phyloP scores from a whole-genome alignment of 2,888 invertebrate genomes.

The Allolobophora icterica region DNA sequence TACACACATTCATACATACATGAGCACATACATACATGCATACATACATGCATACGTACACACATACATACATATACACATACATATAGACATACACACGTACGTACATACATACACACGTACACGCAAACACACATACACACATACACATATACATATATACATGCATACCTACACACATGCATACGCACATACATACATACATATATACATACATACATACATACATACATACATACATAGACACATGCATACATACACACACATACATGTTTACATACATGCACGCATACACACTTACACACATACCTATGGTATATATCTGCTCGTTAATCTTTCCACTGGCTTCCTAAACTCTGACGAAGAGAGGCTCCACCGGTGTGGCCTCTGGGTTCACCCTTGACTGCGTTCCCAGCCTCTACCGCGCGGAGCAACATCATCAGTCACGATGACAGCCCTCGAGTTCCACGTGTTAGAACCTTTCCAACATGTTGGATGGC shows the following conservation, averaged over 20 bases:
- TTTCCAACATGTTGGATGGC: not conserved
- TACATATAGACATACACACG: slow-evolving; percentile 4
- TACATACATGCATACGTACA: slow-evolving; percentile 27
- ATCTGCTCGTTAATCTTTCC: not conserved
- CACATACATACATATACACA: slow-evolving; percentile 37
- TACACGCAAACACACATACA: slow-evolving; percentile 33
- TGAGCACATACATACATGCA: too few relatives aligned
- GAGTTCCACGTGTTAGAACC: not conserved
- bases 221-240: slow-evolving; percentile 21
- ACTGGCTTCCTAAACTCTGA: not conserved
- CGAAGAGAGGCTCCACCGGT: not conserved
- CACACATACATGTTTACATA: not conserved
- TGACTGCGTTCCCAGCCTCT: not conserved
- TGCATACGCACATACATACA: not conserved
- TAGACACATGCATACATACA: not conserved
- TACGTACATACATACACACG: not conserved
- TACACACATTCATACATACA: too few relatives aligned
- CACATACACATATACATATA: slow-evolving; percentile 1
- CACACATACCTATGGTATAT: not conserved
- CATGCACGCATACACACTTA: too few relatives aligned
- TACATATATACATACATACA: slow-evolving; percentile 21
- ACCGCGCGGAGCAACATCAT: not conserved
- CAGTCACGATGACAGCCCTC: not conserved
- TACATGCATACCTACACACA: slow-evolving; percentile 4
- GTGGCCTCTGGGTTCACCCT: not conserved